Evolutionary conservation across 2,113 vertebrate genomes (phyloP).

Genomic region (Polyodon spathula): DNA sequence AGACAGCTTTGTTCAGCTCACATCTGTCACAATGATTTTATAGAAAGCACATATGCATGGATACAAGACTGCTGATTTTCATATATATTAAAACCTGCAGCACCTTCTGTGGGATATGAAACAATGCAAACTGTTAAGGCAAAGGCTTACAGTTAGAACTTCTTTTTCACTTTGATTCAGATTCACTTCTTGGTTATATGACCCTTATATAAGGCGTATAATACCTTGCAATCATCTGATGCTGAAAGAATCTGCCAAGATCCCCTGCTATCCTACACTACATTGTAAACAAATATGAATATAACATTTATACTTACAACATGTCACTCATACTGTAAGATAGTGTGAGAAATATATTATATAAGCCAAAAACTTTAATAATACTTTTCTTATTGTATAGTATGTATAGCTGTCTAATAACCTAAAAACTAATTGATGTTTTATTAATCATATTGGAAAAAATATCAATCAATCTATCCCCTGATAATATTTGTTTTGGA

Average conservation of each 20-base stretch:
- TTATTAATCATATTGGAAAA: too few relatives aligned
- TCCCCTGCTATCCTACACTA: conserved; percentile 30
- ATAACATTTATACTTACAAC: conserved; percentile 37
- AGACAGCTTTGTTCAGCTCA: conserved; percentile 60
- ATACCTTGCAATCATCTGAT: conserved; percentile 38
- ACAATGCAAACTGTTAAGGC: conserved; percentile 57
- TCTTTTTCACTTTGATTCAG: conserved; percentile 47
- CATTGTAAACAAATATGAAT: conserved; percentile 18
- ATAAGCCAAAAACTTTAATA: conserved; percentile 28
- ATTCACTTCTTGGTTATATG: conserved; percentile 36
- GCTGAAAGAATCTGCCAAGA: conserved; percentile 38
- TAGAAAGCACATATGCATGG: conserved; percentile 74
- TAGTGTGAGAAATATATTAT: conserved; percentile 45
- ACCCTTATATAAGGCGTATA: conserved; percentile 45
- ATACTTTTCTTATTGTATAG: too few relatives aligned
- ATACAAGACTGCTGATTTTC: conserved; percentile 88
- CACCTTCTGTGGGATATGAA: conserved; percentile 73
- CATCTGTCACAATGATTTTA: conserved; percentile 76
- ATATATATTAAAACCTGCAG: conserved; percentile 92
- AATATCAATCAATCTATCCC: too few relatives aligned
- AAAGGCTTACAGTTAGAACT: conserved; percentile 62
- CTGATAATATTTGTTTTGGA: too few relatives aligned
- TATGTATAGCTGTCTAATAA: too few relatives aligned
- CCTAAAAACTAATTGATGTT: too few relatives aligned
- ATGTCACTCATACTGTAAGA: conserved; percentile 50